Conservation (phyloP, 2,888 invertebrate genomes). For the Uloborus plumipes region DNA sequence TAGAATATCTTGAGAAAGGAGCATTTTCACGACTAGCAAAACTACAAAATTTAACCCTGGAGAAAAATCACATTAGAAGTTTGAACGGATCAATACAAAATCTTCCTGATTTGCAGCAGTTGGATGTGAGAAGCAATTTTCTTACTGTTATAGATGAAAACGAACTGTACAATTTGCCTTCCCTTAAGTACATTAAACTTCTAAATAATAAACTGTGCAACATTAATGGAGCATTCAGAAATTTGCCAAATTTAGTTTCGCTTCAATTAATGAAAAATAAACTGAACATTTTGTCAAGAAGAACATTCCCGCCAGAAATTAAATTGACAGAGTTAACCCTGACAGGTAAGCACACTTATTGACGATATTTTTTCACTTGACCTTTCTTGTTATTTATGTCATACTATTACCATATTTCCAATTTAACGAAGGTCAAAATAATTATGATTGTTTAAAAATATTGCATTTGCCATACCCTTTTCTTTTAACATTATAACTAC, state of each 20-base stretch:
- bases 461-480: no score
- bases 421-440: no score
- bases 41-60: conserved; percentile 6
- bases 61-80: not conserved
- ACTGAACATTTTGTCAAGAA: conserved; percentile 21
- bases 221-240: conserved; percentile 21
- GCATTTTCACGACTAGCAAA: conserved; percentile 2
- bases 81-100: conserved; percentile 17
- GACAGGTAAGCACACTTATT: not conserved
- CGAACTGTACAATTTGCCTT: not conserved
- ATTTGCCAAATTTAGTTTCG: not conserved
- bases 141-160: not conserved
- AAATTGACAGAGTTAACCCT: not conserved
- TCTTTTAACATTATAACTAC: no score
- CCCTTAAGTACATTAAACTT: conserved; percentile 9
- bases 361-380: no score
- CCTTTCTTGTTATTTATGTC: no score
- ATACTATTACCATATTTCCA: no score
- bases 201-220: not conserved
- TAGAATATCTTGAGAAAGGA: conserved; percentile 9
- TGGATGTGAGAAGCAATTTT: not conserved
- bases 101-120: not conserved
- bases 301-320: conserved; percentile 25
- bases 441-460: no score
- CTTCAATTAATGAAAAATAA: conserved; percentile 2